These are phyloP conservation scores for Saguinus midas DNA, from an alignment of 2,113 vertebrate genomes.

Conservation along the genomic window DNA sequence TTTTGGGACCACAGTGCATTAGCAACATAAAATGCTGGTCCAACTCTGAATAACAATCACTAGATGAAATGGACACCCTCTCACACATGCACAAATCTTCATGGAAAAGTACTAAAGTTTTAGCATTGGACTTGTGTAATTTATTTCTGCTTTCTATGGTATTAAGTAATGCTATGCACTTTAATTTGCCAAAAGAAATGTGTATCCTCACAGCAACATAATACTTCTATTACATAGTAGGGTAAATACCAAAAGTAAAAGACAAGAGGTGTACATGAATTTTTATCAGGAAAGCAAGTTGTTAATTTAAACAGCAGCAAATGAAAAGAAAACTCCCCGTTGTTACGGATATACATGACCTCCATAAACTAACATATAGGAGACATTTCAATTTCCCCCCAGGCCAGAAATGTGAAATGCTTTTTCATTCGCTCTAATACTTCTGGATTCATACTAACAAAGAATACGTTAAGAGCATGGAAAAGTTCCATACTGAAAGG, in stretches of 20 bases:
- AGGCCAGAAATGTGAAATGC: slow-evolving; percentile 65
- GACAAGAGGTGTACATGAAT: background rate
- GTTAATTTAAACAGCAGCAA: slow-evolving; percentile 82
- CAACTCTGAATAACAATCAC: slow-evolving; percentile 89
- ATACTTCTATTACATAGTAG: slow-evolving; percentile 86
- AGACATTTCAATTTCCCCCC: slow-evolving; percentile 63
- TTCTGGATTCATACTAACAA: slow-evolving; percentile 72
- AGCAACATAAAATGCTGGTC: slow-evolving; percentile 91
- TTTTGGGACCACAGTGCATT: slow-evolving; percentile 89
- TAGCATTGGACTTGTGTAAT: background rate
- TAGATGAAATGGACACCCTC: background rate
- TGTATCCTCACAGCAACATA: slow-evolving; percentile 82
- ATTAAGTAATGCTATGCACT: slow-evolving; percentile 81
- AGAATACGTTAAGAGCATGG: slow-evolving; percentile 59
- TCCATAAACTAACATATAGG: slow-evolving; percentile 68
- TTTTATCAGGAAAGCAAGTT: slow-evolving; percentile 64
- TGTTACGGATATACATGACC: slow-evolving; percentile 47
- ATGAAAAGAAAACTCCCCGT: slow-evolving; percentile 74
- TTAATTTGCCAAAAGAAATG: slow-evolving; percentile 77
- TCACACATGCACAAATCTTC: background rate
- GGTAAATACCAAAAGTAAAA: slow-evolving; percentile 86
- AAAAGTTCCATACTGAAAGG: slow-evolving; percentile 72
- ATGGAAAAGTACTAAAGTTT: background rate
- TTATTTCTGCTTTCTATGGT: slow-evolving; percentile 85
- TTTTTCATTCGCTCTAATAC: slow-evolving; percentile 71